These are phyloP conservation scores for Chaunax sp. DNA, from an alignment of 2,797 vertebrate species.

Conservation along the genomic window DNA sequence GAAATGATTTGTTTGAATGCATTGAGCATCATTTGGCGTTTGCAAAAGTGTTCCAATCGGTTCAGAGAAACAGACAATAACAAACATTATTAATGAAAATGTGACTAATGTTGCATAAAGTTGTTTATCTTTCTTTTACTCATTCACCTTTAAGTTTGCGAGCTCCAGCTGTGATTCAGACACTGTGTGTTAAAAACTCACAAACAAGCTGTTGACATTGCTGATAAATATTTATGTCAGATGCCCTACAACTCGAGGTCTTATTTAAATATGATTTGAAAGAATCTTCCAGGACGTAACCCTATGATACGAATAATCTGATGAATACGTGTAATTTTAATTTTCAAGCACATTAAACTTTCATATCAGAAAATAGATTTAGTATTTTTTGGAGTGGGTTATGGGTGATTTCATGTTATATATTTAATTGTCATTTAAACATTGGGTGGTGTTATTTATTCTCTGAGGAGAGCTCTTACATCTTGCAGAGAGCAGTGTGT, in stretches of 20 bases:
- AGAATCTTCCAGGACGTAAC: constrained; percentile 27
- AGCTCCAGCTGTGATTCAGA: constrained; percentile 14
- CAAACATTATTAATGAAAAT: background rate
- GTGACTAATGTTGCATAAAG: background rate
- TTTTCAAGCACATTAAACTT: constrained; percentile 4
- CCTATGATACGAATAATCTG: constrained; percentile 23
- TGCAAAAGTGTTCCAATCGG: background rate
- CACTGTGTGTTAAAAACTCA: background rate
- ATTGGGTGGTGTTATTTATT: background rate
- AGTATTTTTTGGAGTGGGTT: background rate
- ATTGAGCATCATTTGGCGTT: background rate
- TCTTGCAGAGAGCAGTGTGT: background rate
- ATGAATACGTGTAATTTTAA: constrained; percentile 22
- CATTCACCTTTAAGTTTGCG: background rate
- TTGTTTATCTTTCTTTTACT: background rate
- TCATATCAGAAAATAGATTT: background rate
- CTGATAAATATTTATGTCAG: constrained; percentile 28
- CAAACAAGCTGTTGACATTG: background rate
- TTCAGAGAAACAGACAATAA: background rate
- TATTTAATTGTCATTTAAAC: background rate
- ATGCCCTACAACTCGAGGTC: constrained; percentile 16
- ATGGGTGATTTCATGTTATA: background rate
- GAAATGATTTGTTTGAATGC: background rate
- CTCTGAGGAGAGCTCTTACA: constrained; percentile 1
- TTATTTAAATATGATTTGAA: constrained; percentile 29